Evolutionary conservation across 2,888 invertebrate species (phyloP), one percentile per base, ranked within the genome.

Genomic region (Spisula subtruncata): DNA sequence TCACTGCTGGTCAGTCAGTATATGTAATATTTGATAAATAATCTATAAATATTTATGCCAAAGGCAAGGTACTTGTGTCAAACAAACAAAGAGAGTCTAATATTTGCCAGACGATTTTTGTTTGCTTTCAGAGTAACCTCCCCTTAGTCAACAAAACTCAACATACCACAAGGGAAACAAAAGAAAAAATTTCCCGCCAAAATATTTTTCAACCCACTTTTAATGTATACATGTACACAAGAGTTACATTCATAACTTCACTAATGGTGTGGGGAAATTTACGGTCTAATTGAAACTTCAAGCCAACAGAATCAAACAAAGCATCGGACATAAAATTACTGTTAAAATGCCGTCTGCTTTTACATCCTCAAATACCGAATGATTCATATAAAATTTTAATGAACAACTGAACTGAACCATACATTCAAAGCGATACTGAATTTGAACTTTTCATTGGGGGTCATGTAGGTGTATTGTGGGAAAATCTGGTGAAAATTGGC

Each of bases 11-110:
- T 75, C 35, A 71, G 12, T 32, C 8, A 1, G 32, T 25, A 66
- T 25, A 66, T 41, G 41, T 25, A 75, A 75, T 29, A 35, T 35
- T 75, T 71, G 14, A 75, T 75, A 75, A 32, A 32, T 35, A 75
- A 35, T 75, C 75, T 75, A 75, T 41, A 41, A n/a, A n/a, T 75
- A 75, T 75, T 32, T 32, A 29, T 75, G 75, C 75, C 35, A 75
- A 75, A 75, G 75, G 75, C 75, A 75, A 75, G 29, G 16, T 32
- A 14, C 8, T 25, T n/a, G 25, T 66, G 75, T 75, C 75, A 75
- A 75, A 75, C 75, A 32, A 75, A 75, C 75, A 75, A 75, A 75
- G 75, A 75, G 35, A 32, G 75, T 75, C 75, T 32, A 75, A 75
- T 35, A 75, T 75, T 35, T 35, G 18, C 35, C 75, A 75, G 35